These are phyloP conservation scores for Rachycentron canadum DNA, from an alignment of 2,797 vertebrate species.

Conservation along the genomic window DNA sequence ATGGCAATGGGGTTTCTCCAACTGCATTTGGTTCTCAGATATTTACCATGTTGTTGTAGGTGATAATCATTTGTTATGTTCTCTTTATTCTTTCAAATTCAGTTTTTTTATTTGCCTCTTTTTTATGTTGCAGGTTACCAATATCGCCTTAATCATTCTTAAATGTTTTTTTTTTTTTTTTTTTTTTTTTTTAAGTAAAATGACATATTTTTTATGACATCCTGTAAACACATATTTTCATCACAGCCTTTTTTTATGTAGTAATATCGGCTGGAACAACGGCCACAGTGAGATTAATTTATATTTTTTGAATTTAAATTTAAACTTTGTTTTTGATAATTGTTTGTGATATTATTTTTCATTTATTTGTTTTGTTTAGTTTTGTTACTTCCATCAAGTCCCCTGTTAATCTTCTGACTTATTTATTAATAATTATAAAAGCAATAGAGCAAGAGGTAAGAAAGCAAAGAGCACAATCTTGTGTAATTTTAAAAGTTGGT, in stretches of 20 bases:
- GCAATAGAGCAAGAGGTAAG: conserved; percentile 92
- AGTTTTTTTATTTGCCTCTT: conserved; percentile 69
- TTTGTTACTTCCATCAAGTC: conserved; percentile 63
- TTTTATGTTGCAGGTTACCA: conserved; percentile 86
- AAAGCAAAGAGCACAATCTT: conserved; percentile 91
- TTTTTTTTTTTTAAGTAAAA: conserved; percentile 89
- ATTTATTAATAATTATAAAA: conserved; percentile 87
- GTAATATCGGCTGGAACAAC: conserved; percentile 68
- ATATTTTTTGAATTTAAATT: conserved; percentile 71
- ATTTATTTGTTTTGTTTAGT: conserved; percentile 68
- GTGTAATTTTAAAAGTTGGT: conserved; percentile 81
- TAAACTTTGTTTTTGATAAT: conserved; percentile 71
- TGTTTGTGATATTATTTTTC: conserved; percentile 72
- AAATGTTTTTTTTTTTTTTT: conserved; percentile 83
- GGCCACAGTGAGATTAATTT: conserved; percentile 79
- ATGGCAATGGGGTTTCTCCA: conserved; percentile 59
- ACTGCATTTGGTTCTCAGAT: conserved; percentile 79
- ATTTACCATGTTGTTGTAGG: conserved; percentile 68
- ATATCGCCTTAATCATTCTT: conserved; percentile 93
- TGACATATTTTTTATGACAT: conserved; percentile 81
- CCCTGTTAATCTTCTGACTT: conserved; percentile 66
- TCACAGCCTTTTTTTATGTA: conserved; percentile 69
- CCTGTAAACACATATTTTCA: conserved; percentile 63
- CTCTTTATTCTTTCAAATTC: conserved; percentile 47
- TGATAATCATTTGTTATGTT: conserved; percentile 53